Percentiles rank a stretch among this genome's conserved stretches.
phyloP scores from a whole-genome alignment of 2,113 vertebrate species.

The Spilogale gracilis region DNA sequence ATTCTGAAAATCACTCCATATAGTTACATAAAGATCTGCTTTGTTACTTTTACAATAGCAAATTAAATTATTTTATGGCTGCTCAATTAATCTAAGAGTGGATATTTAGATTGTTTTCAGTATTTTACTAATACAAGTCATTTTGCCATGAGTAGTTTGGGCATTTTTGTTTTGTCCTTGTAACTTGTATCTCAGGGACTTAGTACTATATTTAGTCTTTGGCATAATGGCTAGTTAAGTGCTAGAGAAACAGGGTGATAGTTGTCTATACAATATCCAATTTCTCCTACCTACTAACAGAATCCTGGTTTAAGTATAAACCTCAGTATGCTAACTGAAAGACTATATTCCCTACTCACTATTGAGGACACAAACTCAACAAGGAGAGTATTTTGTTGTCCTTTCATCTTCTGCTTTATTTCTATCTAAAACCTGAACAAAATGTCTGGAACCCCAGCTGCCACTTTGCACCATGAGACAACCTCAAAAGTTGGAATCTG shows the following conservation, averaged over 20 bases:
- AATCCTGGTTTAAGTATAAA: constrained; percentile 5
- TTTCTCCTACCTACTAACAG: constrained; percentile 6
- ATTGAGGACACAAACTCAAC: neutral
- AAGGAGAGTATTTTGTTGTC: neutral
- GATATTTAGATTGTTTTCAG: neutral
- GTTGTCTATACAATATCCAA: neutral
- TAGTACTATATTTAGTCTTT: constrained; percentile 31
- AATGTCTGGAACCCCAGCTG: neutral
- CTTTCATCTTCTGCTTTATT: neutral
- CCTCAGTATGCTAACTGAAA: neutral
- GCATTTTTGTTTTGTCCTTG: neutral
- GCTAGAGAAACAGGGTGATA: neutral
- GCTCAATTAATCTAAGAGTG: neutral
- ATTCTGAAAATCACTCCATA: neutral
- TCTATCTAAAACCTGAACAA: neutral
- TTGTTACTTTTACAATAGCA: neutral
- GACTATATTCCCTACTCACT: neutral
- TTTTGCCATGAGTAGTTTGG: constrained; percentile 27
- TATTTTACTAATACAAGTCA: constrained; percentile 18
- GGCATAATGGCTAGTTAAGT: constrained; percentile 10
- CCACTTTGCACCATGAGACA: neutral
- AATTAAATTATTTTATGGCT: constrained; percentile 15
- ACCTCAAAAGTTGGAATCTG: neutral
- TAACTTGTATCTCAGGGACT: neutral
- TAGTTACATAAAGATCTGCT: neutral